phyloP scores from a whole-genome alignment of 1,140 invertebrate species.

The Aphelenchoides fujianensis region DNA sequence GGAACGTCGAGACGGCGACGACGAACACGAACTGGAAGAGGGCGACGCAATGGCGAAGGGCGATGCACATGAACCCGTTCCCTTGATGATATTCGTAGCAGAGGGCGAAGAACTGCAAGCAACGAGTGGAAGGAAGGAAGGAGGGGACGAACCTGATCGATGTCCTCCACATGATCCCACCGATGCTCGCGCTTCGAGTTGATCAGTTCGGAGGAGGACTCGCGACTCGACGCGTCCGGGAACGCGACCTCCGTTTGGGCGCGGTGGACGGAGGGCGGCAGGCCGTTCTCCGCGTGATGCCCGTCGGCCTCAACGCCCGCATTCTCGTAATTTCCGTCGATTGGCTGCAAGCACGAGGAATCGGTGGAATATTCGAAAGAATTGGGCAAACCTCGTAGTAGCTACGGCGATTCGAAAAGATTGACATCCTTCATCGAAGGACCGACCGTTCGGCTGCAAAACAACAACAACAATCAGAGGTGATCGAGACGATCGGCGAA shows the following conservation, averaged over 20 bases:
- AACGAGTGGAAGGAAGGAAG: slow-evolving; percentile 70
- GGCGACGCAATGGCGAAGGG: slow-evolving; percentile 79
- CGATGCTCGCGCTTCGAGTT: slow-evolving; percentile 59
- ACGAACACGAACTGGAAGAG: slow-evolving; percentile 87
- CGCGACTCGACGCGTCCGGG: not conserved
- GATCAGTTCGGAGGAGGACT: slow-evolving; percentile 27
- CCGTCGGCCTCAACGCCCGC: not conserved
- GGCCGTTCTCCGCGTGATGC: not conserved
- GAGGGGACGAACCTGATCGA: slow-evolving; percentile 71
- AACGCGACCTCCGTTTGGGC: slow-evolving; percentile 33
- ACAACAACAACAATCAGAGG: too few relatives aligned
- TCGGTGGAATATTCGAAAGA: too few relatives aligned
- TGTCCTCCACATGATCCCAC: slow-evolving; percentile 93
- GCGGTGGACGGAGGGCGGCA: not conserved
- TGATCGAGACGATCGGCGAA: too few relatives aligned
- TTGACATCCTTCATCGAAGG: too few relatives aligned
- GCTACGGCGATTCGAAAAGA: slow-evolving; percentile 14
- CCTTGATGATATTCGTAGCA: slow-evolving; percentile 94
- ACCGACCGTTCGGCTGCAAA: too few relatives aligned
- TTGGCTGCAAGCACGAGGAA: slow-evolving; percentile 8
- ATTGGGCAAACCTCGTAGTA: slow-evolving; percentile 17
- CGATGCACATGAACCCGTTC: slow-evolving; percentile 86
- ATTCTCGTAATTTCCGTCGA: slow-evolving; percentile 18
- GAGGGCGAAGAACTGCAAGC: slow-evolving; percentile 65
- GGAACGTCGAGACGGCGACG: slow-evolving; percentile 79